Percentiles rank a stretch among this genome's conserved stretches.
These are phyloP conservation scores for Nasonia oneida DNA, from an alignment of 2,888 invertebrate species.

Conservation along the genomic window DNA sequence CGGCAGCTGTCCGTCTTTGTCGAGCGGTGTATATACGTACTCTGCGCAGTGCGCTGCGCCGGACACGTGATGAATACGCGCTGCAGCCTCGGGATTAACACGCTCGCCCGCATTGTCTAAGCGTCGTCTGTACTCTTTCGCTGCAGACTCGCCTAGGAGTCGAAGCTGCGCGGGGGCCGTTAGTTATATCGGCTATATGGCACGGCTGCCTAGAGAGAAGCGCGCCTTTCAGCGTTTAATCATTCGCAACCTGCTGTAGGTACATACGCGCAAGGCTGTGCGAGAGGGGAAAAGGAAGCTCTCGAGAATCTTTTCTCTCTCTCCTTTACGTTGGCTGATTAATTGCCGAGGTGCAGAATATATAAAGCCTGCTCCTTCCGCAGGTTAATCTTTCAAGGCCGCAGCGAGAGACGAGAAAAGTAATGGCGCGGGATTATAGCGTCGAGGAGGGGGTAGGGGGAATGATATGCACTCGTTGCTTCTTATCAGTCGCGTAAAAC, in stretches of 20 bases:
- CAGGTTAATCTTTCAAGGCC: not conserved
- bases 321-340: constrained; percentile 1
- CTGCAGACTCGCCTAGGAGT: not conserved
- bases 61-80: constrained; percentile 66
- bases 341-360: constrained; percentile 5
- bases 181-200: constrained; percentile 38
- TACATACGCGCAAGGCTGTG: too few species aligned
- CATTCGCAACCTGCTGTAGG: constrained; percentile 13
- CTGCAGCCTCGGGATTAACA: constrained; percentile 66
- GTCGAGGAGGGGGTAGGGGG: not conserved
- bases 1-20: constrained; percentile 26
- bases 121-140: not conserved
- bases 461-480: not conserved
- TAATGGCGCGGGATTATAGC: not conserved
- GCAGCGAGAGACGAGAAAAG: not conserved
- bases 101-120: constrained; percentile 38
- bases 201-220: not conserved
- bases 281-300: not conserved
- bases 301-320: constrained; percentile 1
- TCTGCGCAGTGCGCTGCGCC: not conserved
- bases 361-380: not conserved
- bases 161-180: not conserved
- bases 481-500: too few species aligned
- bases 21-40: not conserved
- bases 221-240: constrained; percentile 34